Conservation (phyloP, 2,113 vertebrate species). For the Lagopus muta region DNA sequence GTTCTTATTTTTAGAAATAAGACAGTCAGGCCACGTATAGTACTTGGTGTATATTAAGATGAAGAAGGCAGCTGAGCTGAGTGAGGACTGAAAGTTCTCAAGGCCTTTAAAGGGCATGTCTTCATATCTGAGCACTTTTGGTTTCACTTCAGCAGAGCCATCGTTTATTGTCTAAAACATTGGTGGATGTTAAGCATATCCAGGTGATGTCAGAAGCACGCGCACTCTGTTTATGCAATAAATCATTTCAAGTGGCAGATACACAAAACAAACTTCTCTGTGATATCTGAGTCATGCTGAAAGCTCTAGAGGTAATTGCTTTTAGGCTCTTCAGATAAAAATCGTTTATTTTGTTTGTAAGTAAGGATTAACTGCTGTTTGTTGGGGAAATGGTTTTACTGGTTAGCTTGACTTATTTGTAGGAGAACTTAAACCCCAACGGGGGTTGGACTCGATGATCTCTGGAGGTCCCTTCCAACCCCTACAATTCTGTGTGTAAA, state of each 20-base stretch:
- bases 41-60: background rate
- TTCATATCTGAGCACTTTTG: background rate
- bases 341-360: background rate
- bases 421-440: background rate
- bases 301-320: background rate
- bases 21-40: background rate
- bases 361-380: background rate
- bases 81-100: background rate
- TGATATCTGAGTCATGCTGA: background rate
- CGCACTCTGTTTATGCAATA: background rate
- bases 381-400: background rate
- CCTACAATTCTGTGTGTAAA: no score
- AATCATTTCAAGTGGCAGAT: background rate
- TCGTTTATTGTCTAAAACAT: background rate
- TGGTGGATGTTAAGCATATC: background rate
- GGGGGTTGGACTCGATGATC: no score
- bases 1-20: background rate
- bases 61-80: background rate
- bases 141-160: background rate
- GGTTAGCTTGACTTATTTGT: background rate
- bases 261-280: background rate
- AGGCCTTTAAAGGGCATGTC: background rate
- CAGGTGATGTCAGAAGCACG: background rate
- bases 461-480: no score
- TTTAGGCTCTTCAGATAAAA: conserved; percentile 16